Evolutionary conservation across 2,888 invertebrate species (phyloP), one percentile per base, ranked within the genome.

Genomic region (Ypsolopha sequella): DNA sequence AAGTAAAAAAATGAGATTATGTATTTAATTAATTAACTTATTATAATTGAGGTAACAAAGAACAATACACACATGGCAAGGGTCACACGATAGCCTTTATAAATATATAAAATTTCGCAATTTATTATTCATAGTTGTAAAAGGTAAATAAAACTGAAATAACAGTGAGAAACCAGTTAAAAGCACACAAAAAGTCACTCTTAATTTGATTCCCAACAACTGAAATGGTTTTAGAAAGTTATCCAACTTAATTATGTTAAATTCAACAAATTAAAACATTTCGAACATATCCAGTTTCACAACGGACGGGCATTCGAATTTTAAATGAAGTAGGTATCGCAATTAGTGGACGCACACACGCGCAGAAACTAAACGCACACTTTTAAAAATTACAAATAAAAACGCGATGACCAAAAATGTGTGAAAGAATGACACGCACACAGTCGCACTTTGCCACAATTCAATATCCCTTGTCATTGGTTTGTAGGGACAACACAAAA

Each of bases 271-370:
- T 39, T 49, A 39, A 49, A 49, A 49, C 39, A 41, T 49, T 49
- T 48, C 48, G 49, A 41, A 49, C 49, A 33, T 34, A 41, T 38
- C 35, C 51, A 38, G 51, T 51, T 44, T 24, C 13, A 39, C 48
- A 48, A 53, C 49, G 45, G 64, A 56, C 76, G 72, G 80, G 78
- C 80, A 80, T 80, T 82, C 82, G 81, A 85, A 84, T 84, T 86
- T 85, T 84, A 85, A 85, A 86, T 85, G 80, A 86, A 86, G 85
- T 84, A 82, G 84, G 80, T 80, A 85, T 86, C 78, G 80, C 82
- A 86, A 86, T 86, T 86, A 86, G 85, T 70, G 69, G 35, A 44
- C 70, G 60, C 73, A 70, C 66, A 63, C 62, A 55, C 56, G 59
- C 60, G 54, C 57, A 58, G 58, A 62, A 64, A 66, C 70, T 70